Evolutionary conservation across 2,797 vertebrate genomes (phyloP), one percentile per base, ranked within the genome.

Genomic region (Ctenopoma kingsleyae): DNA sequence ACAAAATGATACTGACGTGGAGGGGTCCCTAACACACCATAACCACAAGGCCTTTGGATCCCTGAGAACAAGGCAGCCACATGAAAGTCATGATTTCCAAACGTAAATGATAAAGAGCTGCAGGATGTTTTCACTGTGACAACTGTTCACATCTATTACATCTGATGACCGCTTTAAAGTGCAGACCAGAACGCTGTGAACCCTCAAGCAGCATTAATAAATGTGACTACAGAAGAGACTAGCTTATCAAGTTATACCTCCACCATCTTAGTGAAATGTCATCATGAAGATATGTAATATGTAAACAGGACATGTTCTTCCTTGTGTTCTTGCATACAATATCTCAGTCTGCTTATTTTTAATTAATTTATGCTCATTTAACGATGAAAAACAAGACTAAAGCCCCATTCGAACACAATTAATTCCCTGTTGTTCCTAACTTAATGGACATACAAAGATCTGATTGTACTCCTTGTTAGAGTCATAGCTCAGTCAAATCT

Each of bases 1-100:
- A 92, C 49, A 81, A 78, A 64, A 78, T 57, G 84, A 93, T 73
- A 83, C 83, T 58, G 30, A 57, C 61, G 76, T 46, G 65, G 51
- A 76, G 72, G 73, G 76, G 73, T 79, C 66, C 67, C 48, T 38
- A 54, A 81, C 53, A 51, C 74, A 44, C 53, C 8, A 20, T 65
- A 51, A 76, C 81, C 55, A 1, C 83, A 74, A 52, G 22, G 67
- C 47, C 72, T 63, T 48, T 13, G 69, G 53, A 67, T 68, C 41
- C 22, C 62, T 35, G 69, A 43, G 71, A 86, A 69, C 53, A 36
- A 32, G 51, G 40, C 71, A 57, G 48, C 83, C 77, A 88, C 87
- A 87, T 88, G 71, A 91, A 80, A 86, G 83, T 2, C 3, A 53
- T 5, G 8, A 61, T 50, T 44, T 62, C 63, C 43, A 74, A 40